These are phyloP conservation scores for Athene noctua DNA, from an alignment of 2,113 vertebrate genomes.

Conservation along the genomic window DNA sequence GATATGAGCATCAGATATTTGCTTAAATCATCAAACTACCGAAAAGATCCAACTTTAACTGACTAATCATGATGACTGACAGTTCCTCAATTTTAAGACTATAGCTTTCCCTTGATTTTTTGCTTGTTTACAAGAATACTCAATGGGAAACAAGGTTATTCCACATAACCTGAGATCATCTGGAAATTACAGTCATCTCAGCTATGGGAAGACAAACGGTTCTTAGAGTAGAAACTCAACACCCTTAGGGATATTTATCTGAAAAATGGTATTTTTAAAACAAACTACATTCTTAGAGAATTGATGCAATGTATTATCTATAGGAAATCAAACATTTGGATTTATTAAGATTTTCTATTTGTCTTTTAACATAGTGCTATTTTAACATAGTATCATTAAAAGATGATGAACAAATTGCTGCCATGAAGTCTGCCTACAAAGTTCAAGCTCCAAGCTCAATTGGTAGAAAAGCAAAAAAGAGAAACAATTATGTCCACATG, in stretches of 20 bases:
- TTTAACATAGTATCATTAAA: no score
- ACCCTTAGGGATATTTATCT: background rate
- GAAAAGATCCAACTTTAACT: background rate
- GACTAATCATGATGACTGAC: background rate
- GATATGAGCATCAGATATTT: background rate
- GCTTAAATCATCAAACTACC: background rate
- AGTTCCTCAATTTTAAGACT: background rate
- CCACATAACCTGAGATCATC: background rate
- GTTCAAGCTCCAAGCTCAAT: background rate
- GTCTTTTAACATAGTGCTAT: background rate
- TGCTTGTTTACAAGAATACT: background rate
- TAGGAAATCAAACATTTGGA: background rate
- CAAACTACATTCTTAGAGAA: background rate
- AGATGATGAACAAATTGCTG: background rate
- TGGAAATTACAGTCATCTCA: background rate
- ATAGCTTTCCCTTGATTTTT: background rate
- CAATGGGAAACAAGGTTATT: background rate
- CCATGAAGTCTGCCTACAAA: background rate
- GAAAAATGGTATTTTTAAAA: background rate
- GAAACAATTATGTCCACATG: background rate
- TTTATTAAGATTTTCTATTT: background rate
- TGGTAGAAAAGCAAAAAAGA: background rate
- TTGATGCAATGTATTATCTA: background rate
- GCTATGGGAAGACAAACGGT: background rate
- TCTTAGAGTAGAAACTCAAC: background rate